Evolutionary conservation across 1,140 invertebrate species (phyloP), one percentile per base, ranked within the genome.

Genomic region (Anastrepha ludens): DNA sequence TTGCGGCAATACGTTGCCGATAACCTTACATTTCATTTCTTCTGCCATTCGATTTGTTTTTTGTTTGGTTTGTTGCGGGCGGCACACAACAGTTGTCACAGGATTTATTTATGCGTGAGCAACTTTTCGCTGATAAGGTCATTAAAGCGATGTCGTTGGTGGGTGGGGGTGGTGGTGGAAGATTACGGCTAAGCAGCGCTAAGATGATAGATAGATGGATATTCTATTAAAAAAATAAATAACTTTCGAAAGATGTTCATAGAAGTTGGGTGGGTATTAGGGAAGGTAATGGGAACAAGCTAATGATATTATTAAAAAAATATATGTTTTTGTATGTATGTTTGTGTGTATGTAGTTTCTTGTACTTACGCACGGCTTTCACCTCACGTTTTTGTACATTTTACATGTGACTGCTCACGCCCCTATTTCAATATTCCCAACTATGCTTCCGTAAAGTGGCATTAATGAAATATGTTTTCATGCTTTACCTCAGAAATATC

Each of bases 21-120:
- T 81, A 81, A 81, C 41, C 55, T 81, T 9, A 20, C 44, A 58
- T 55, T 55, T 8, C 50, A 11, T 55, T 55, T 55, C 11, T 55
- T 55, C 6, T 11, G 29, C 29, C 29, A 29, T 55, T 55, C 17
- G 67, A 74, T 74, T 55, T 17, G 17, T 62, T 62, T 44, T 70
- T 70, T 70, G 3, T 70, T 55, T 11, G 2, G 74, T 9, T 55
- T 81, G n/a, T 55, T 55, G 6, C 50, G 11, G 50, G 11, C 47
- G 17, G 47, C 74, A 41, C 47, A 47, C 47, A 81, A 20, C 74
- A 81, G 47, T 55, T 81, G 74, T 81, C 74, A 81, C 74, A 55
- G 74, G 47, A 81, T 81, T 81, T 81, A 81, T 81, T 81, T 81
- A 81, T 81, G 74, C 20, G 74, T 55, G 74, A 81, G 41, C 74